A percentile compares a stretch with the other conserved stretches of the same genome.
Conservation (phyloP, 64 coral and sea anemone genomes). For the Stylophora pistillata region DNA sequence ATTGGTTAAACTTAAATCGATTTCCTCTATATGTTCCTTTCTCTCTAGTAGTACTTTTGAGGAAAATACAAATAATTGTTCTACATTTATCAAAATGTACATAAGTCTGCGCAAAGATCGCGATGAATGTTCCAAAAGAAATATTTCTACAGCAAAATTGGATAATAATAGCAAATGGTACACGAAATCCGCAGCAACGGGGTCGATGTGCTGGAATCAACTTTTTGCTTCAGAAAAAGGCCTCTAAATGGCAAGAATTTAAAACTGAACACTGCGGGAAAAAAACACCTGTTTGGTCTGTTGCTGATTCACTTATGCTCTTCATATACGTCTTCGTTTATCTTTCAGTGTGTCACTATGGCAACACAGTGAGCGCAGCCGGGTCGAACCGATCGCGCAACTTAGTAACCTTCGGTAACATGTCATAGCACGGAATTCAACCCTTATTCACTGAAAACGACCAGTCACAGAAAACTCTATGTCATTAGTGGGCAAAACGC, state of each 20-base stretch:
- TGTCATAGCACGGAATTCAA: neutral
- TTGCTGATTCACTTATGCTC: conserved; percentile 14
- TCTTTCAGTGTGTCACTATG: neutral
- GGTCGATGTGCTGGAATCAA: neutral
- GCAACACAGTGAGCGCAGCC: neutral
- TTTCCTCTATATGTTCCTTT: conserved; percentile 44
- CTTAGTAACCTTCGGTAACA: neutral
- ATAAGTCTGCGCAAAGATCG: conserved; percentile 10
- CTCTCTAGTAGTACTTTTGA: conserved; percentile 45
- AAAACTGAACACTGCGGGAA: neutral
- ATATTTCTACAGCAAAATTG: conserved; percentile 30
- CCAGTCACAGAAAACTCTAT: no score
- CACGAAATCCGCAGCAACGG: neutral
- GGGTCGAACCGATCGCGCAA: neutral
- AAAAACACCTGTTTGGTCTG: neutral
- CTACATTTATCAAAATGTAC: conserved; percentile 76
- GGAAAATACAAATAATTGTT: conserved; percentile 80
- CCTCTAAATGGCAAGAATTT: neutral
- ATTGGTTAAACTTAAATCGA: conserved; percentile 50
- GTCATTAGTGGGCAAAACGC: no score
- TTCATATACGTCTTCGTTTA: neutral
- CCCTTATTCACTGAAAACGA: no score
- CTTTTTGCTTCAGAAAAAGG: neutral
- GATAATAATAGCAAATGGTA: conserved; percentile 6
- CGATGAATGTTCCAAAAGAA: conserved; percentile 19